These are phyloP conservation scores for Beaufortia kweichowensis DNA, from an alignment of 2,113 vertebrate genomes.

Conservation along the genomic window DNA sequence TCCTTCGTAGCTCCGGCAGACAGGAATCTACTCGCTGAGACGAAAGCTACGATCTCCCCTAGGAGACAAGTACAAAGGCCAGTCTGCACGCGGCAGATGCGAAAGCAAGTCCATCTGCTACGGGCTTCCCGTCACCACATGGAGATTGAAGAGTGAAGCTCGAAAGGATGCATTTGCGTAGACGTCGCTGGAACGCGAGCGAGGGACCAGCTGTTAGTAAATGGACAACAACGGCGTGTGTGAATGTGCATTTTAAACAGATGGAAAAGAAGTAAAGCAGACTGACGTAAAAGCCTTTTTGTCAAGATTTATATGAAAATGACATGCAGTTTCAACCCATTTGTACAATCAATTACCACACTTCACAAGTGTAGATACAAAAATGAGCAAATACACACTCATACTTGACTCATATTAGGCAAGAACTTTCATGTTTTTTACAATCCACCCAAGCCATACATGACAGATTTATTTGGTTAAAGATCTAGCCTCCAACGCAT, in stretches of 20 bases:
- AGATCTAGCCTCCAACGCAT: slow-evolving; percentile 76
- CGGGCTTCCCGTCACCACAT: slow-evolving; percentile 92
- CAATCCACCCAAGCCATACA: slow-evolving; percentile 77
- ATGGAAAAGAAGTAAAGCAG: not conserved
- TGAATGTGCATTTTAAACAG: not conserved
- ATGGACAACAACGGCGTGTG: slow-evolving; percentile 42
- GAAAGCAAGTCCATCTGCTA: slow-evolving; percentile 99
- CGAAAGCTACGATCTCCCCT: slow-evolving; percentile 96
- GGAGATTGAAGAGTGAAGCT: slow-evolving; percentile 89
- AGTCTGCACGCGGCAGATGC: slow-evolving; percentile 98
- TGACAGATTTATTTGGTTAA: slow-evolving; percentile 76
- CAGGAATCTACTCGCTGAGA: slow-evolving; percentile 98
- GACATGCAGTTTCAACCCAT: slow-evolving; percentile 8
- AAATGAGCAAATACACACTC: not conserved
- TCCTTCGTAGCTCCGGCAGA: slow-evolving; percentile 98
- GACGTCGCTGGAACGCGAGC: slow-evolving; percentile 80
- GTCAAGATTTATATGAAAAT: slow-evolving; percentile 21
- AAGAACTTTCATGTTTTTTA: slow-evolving; percentile 75
- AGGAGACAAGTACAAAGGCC: slow-evolving; percentile 99
- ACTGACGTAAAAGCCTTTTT: slow-evolving; percentile 1
- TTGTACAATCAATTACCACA: slow-evolving; percentile 22
- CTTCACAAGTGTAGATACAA: not conserved
- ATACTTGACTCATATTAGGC: slow-evolving; percentile 51
- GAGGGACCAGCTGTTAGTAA: slow-evolving; percentile 75
- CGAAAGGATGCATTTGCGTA: slow-evolving; percentile 77